These are phyloP conservation scores for Panagrolaimus sp. DNA, from an alignment of 1,140 invertebrate genomes.

Conservation along the genomic window DNA sequence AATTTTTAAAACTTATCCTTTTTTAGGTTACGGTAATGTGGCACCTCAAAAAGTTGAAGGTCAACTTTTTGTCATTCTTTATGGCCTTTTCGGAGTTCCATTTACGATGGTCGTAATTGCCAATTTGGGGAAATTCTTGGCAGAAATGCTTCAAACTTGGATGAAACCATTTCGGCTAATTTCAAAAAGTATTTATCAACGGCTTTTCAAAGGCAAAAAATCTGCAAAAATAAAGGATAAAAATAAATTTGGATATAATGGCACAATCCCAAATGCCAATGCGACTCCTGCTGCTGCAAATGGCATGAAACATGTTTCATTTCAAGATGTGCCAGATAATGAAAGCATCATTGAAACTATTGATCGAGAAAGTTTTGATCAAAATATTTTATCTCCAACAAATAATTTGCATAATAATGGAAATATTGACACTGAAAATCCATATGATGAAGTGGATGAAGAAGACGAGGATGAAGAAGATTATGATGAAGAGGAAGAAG, in stretches of 20 bases:
- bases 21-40: conserved; percentile 63
- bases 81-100: conserved; percentile 53
- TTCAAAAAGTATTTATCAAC: not conserved
- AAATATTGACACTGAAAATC: conserved; percentile 20
- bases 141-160: conserved; percentile 30
- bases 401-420: conserved; percentile 18
- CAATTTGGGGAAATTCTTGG: conserved; percentile 49
- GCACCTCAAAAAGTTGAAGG: conserved; percentile 62
- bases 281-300: conserved; percentile 11
- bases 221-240: not conserved
- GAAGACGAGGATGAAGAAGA: conserved; percentile 27
- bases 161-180: not conserved
- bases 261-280: not conserved
- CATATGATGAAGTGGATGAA: conserved; percentile 19
- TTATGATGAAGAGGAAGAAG: not conserved
- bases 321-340: not conserved
- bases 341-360: not conserved
- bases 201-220: not conserved
- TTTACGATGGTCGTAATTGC: conserved; percentile 49
- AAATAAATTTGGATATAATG: not conserved
- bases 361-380: not conserved
- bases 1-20: conserved; percentile 2
- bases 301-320: not conserved
- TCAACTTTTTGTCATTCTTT: conserved; percentile 48
- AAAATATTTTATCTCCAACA: not conserved